Evolutionary conservation across 2,888 invertebrate genomes (phyloP).

Genomic region (Hyposoter dolosus): DNA sequence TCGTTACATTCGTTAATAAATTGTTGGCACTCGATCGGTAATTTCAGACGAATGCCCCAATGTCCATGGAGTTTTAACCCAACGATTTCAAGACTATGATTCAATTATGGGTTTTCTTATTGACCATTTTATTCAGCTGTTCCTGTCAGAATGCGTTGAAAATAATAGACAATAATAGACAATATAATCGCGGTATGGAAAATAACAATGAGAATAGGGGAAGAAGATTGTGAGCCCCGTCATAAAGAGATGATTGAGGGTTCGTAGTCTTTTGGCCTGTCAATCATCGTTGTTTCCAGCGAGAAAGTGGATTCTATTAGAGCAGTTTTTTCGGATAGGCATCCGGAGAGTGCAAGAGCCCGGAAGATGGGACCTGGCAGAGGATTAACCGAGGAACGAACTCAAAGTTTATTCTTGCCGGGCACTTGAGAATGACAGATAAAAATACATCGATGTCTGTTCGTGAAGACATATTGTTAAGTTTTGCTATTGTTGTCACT

Average conservation of each 20-base stretch:
- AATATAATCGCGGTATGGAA: conserved; percentile 42
- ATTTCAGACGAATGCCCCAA: background rate
- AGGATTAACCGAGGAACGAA: conserved; percentile 60
- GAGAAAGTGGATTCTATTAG: conserved; percentile 54
- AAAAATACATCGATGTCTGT: conserved; percentile 14
- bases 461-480: background rate
- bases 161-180: conserved; percentile 9
- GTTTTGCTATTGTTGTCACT: background rate
- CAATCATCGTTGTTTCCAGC: conserved; percentile 73
- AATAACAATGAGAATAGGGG: conserved; percentile 60
- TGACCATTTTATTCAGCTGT: conserved; percentile 29
- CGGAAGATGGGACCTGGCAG: conserved; percentile 47
- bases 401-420: conserved; percentile 12
- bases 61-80: background rate
- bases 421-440: conserved; percentile 38
- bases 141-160: background rate
- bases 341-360: conserved; percentile 41
- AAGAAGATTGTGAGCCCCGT: conserved; percentile 53
- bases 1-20: background rate
- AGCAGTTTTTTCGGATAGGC: conserved; percentile 68
- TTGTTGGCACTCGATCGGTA: background rate
- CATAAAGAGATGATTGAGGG: conserved; percentile 67
- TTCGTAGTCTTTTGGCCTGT: conserved; percentile 64
- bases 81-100: background rate
- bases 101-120: conserved; percentile 2